Evolutionary conservation across 2,888 invertebrate species (phyloP).

Genomic region (Acronicta aceris): DNA sequence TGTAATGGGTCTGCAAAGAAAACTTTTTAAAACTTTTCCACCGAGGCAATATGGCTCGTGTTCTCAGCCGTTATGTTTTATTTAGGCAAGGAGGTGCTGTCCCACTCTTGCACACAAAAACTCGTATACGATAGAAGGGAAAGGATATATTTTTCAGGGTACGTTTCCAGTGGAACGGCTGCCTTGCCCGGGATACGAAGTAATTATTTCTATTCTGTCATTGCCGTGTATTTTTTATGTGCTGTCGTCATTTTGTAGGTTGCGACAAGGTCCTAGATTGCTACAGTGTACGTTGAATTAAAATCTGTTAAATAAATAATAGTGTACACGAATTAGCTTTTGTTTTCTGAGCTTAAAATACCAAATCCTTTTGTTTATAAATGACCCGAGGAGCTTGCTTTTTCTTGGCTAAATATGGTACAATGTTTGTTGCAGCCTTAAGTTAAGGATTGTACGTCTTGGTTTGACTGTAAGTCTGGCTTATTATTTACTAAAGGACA

Average conservation of each 20-base stretch:
- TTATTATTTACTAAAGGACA: too few species aligned
- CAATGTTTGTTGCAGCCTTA: too few species aligned
- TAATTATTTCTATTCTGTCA: constrained; percentile 90
- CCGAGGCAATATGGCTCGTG: constrained; percentile 90
- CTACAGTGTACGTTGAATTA: constrained; percentile 52
- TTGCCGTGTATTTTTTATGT: constrained; percentile 88
- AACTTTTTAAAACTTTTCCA: constrained; percentile 90
- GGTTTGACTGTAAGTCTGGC: too few species aligned
- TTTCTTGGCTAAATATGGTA: too few species aligned
- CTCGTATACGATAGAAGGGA: constrained; percentile 65
- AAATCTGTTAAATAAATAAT: constrained; percentile 49
- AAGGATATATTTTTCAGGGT: constrained; percentile 70
- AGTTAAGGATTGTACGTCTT: too few species aligned
- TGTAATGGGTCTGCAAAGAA: constrained; percentile 90
- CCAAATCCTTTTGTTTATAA: background rate
- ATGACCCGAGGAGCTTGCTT: background rate
- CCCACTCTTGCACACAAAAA: constrained; percentile 70
- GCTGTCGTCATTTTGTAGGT: constrained; percentile 74
- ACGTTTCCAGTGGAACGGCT: constrained; percentile 69
- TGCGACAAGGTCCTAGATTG: constrained; percentile 57
- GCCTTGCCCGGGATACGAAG: constrained; percentile 88
- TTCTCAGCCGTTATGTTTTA: constrained; percentile 89
- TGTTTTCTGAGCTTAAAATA: constrained; percentile 12
- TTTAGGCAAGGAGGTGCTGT: constrained; percentile 84
- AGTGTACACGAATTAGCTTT: constrained; percentile 30